A percentile compares a stretch with the other conserved stretches of the same genome.
Conservation (phyloP, 2,113 vertebrate genomes). For the Anarhynchus alexandrinus region DNA sequence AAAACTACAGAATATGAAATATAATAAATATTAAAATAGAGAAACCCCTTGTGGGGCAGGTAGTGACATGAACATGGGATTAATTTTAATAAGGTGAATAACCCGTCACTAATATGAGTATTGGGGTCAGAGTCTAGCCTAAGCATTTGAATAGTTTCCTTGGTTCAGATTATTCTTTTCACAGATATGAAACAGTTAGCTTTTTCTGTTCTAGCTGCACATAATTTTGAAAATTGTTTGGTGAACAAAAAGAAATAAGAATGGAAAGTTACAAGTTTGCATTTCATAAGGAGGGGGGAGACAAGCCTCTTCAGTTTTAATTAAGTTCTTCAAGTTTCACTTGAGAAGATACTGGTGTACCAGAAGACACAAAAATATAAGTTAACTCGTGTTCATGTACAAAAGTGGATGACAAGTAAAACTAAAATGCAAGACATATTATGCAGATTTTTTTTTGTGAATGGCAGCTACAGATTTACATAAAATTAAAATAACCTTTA, state of each 20-base stretch:
- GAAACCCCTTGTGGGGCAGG: conserved; percentile 17
- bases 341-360: background rate
- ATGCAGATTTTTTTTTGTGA: conserved; percentile 22
- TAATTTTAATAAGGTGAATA: conserved; percentile 51
- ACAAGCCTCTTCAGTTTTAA: background rate
- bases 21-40: conserved; percentile 52
- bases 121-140: background rate
- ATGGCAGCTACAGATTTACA: conserved; percentile 36
- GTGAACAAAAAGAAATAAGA: background rate
- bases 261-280: background rate
- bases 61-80: conserved; percentile 31
- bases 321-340: background rate
- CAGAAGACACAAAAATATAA: background rate
- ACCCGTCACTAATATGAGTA: conserved; percentile 2
- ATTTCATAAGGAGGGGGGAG: background rate
- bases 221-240: background rate
- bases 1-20: conserved; percentile 29
- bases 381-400: background rate
- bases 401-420: conserved; percentile 23
- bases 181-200: background rate
- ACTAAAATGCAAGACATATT: conserved; percentile 23
- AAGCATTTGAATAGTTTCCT: background rate
- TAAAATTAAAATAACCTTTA: conserved; percentile 61
- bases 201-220: background rate
- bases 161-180: background rate